Conservation (phyloP, 2,113 vertebrate genomes). For the Steatornis caripensis region DNA sequence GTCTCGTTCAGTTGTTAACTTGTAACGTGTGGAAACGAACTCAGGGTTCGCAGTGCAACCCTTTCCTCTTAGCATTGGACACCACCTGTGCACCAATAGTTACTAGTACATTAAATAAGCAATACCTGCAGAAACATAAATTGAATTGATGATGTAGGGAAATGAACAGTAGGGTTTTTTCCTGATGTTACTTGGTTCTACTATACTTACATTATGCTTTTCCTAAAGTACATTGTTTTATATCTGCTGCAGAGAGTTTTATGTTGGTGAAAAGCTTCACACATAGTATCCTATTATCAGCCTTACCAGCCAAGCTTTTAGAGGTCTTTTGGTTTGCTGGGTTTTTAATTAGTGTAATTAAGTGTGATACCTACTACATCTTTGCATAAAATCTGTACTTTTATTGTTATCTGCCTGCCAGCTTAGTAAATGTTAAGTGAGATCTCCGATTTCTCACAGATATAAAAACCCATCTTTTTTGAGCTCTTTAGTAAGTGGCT, state of each 20-base stretch:
- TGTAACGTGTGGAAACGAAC: neutral
- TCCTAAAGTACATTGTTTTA: neutral
- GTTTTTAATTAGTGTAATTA: neutral
- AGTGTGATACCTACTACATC: neutral
- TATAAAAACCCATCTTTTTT: neutral
- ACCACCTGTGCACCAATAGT: neutral
- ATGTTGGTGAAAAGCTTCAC: neutral
- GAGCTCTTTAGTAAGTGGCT: neutral
- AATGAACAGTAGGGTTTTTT: neutral
- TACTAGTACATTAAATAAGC: neutral
- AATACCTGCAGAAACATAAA: neutral
- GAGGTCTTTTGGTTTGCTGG: neutral
- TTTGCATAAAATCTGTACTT: neutral
- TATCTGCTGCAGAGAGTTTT: neutral
- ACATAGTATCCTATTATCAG: neutral
- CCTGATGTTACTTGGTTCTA: neutral
- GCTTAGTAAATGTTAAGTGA: neutral
- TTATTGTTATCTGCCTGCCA: neutral
- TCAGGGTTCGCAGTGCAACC: neutral
- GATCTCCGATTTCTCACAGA: neutral
- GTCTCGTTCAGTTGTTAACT: neutral
- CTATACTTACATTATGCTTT: neutral
- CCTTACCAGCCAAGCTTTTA: neutral
- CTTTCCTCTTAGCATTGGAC: neutral
- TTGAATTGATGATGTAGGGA: neutral